Evolutionary conservation across 2,113 vertebrate genomes (phyloP), one percentile per base, ranked within the genome.

Genomic region (Garra rufa): DNA sequence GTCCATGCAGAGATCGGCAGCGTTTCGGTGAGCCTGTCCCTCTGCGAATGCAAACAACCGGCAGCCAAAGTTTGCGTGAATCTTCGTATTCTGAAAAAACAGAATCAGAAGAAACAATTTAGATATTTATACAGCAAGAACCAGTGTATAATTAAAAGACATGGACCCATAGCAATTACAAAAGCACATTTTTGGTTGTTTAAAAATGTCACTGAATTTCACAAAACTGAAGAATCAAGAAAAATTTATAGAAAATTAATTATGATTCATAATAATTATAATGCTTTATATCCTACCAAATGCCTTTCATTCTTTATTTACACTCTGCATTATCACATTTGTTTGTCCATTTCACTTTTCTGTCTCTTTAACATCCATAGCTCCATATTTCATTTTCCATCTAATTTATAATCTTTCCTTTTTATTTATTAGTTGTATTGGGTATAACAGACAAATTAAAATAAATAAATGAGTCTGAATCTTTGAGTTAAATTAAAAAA

Each of bases 11-110:
- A 99, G 91, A 91, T 99, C 98, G 0, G 98, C 98, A 0, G 98
- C 97, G 0, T 99, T 99, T 67, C 98, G 95, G 93, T 99, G 98
- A 4, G 97, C 97, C 90, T 99, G 98, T 2, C 98, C 98, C 91
- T 99, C 98, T 0, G 97, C 96, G 0, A 96, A 99, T 4, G 97
- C 96, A 81, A 99, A 99, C 0, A 96, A 94, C 0, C 95, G 96
- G 71, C 93, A 97, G 50, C 98, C 98, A 84, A 99, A 99, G 91
- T 99, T 99, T 11, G 98, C 98, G 1, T 96, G 95, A 77, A 98
- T 97, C 92, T 98, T 99, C 11, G 98, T 98, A 92, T 99, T 99
- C 98, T 99, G 87, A 14, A 81, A 55, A 76, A 73, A 1, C 74
- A 81, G 21, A 73, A 59, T 80, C 17, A 52, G 2, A 46, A 2